Evolutionary conservation across 2,797 vertebrate genomes (phyloP).

Genomic region (Pyrocephalus nanus): DNA sequence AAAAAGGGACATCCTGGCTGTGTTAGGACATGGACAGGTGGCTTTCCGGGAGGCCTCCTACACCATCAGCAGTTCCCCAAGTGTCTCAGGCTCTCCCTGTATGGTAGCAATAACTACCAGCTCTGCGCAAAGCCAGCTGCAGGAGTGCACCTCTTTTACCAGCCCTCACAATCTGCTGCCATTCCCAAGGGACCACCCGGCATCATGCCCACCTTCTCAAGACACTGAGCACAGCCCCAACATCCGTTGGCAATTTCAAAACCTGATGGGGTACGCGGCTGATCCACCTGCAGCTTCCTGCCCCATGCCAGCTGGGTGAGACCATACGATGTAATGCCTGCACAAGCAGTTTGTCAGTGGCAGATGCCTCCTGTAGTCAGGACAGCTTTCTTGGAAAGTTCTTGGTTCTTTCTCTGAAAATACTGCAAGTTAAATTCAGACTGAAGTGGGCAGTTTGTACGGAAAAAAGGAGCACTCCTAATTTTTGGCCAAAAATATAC

Average conservation of each 20-base stretch:
- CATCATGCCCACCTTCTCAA: neutral
- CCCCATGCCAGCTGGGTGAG: neutral
- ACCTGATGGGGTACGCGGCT: fast-evolving
- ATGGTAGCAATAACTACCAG: neutral
- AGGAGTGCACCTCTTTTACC: neutral
- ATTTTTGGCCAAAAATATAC: neutral
- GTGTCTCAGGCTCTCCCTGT: neutral
- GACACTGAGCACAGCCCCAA: neutral
- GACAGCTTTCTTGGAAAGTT: neutral
- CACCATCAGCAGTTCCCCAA: neutral
- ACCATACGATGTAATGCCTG: neutral
- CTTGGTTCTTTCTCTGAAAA: neutral
- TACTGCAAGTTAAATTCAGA: neutral
- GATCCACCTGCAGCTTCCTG: neutral
- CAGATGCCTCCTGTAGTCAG: neutral
- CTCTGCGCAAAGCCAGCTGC: neutral
- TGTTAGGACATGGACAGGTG: neutral
- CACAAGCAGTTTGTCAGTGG: neutral
- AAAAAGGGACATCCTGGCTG: neutral
- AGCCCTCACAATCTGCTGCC: neutral
- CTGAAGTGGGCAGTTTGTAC: neutral
- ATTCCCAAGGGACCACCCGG: fast-evolving
- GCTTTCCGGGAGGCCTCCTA: neutral
- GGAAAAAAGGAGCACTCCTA: neutral
- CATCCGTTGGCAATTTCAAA: fast-evolving